Evolutionary conservation across 2,113 vertebrate species (phyloP).

Genomic region (Heliornis fulica): DNA sequence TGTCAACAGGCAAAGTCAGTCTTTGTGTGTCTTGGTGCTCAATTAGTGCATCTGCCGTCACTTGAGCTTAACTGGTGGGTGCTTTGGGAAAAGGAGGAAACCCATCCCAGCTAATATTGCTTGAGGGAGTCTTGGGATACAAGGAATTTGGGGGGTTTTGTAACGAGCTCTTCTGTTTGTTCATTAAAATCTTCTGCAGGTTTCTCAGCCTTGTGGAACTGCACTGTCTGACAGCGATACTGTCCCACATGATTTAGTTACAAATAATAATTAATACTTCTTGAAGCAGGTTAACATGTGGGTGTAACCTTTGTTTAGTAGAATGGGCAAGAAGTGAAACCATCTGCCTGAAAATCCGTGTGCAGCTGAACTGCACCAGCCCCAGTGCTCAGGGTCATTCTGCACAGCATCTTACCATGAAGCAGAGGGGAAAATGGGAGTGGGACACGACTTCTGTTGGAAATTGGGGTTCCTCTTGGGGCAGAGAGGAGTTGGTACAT

Average conservation of each 20-base stretch:
- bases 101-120: not conserved
- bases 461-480: not conserved
- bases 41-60: not conserved
- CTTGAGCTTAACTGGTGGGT: not conserved
- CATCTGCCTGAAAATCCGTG: not conserved
- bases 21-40: not conserved
- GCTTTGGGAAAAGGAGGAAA: not conserved
- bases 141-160: not conserved
- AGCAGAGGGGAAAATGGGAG: fast-evolving
- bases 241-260: not conserved
- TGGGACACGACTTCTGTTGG: not conserved
- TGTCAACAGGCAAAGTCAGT: not conserved
- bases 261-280: not conserved
- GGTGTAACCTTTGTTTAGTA: not conserved
- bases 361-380: fast-evolving
- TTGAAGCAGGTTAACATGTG: not conserved
- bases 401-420: not conserved
- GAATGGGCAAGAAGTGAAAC: not conserved
- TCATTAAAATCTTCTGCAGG: not conserved
- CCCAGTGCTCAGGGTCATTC: fast-evolving
- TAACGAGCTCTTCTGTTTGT: not conserved
- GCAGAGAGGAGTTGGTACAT: not conserved
- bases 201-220: not conserved
- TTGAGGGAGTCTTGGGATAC: not conserved
- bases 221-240: not conserved